Conservation (phyloP, 2,113 vertebrate genomes). For the Paramisgurnus dabryanus region DNA sequence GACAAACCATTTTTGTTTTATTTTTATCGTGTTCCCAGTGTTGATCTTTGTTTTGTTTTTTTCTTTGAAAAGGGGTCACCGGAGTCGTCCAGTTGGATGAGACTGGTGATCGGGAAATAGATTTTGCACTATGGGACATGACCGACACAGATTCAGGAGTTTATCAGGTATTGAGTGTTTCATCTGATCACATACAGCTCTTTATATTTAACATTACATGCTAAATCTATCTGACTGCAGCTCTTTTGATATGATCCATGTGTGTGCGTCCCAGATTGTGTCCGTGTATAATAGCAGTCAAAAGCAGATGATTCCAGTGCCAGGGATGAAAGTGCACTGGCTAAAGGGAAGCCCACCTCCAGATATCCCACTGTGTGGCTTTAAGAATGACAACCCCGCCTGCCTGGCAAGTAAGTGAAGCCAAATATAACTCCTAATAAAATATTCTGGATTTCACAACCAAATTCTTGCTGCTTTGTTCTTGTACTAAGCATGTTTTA, state of each 20-base stretch:
- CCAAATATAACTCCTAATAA: background rate
- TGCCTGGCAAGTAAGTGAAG: slow-evolving; percentile 77
- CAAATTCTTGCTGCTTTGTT: background rate
- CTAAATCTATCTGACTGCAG: background rate
- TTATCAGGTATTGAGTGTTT: slow-evolving; percentile 77
- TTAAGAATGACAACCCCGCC: slow-evolving; percentile 78
- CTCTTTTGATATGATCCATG: background rate
- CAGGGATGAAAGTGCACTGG: slow-evolving; percentile 80
- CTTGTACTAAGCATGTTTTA: no score
- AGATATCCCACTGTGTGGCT: slow-evolving; percentile 84
- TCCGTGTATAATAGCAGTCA: slow-evolving; percentile 83
- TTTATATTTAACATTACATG: background rate
- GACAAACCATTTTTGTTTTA: background rate
- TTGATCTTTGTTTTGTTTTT: background rate
- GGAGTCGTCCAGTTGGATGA: slow-evolving; percentile 83
- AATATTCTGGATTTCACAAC: no score
- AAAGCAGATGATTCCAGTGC: slow-evolving; percentile 74
- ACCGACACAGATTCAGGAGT: slow-evolving; percentile 66
- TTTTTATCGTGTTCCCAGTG: background rate
- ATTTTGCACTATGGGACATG: slow-evolving; percentile 93
- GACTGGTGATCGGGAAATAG: slow-evolving; percentile 84
- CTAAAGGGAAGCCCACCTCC: slow-evolving; percentile 75
- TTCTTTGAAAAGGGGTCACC: slow-evolving; percentile 75
- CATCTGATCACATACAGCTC: background rate
- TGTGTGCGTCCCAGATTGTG: slow-evolving; percentile 74